Evolutionary conservation across 2,797 vertebrate species (phyloP), one percentile per base, ranked within the genome.

Genomic region (Gymnothorax javanicus): DNA sequence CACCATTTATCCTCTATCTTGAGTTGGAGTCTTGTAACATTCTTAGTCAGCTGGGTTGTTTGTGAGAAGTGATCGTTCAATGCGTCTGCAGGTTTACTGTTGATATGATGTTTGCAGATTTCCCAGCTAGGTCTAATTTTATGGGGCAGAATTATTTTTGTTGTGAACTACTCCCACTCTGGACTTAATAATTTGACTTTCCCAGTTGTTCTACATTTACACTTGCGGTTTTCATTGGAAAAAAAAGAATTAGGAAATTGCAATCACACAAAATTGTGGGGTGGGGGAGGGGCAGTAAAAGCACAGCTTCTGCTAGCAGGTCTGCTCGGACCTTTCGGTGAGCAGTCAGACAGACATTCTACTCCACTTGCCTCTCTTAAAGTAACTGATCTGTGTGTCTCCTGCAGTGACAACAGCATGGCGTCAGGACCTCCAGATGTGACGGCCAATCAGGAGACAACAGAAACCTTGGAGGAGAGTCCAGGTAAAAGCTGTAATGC

Each of bases 341-440:
- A 7, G 27, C n/a, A 20, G 20, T 17, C 7, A 84, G 56, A 83
- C 54, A 25, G 86, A 84, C 13, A 50, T 84, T 15, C 20, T 20
- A 6, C 20, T 75, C 82, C 25, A 6, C 64, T 83, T 17, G 20
- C 50, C 13, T 52, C 3, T 57, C 17, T 25, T 12, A 2, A 27
- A n/a, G 5, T 64, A 57, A 69, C 85, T 54, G 59, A 86, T 54
- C 86, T 58, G 8, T 91, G 86, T 90, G 0, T 1, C 56, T 90
- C 3, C 95, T 96, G 94, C 93, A 97, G 96, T 90, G 95, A 97
- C 89, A 93, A 90, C 25, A 91, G 94, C 91, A 97, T 97, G 96
- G 96, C 96, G 82, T 95, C 95, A 0, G 95, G 92, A 91, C 88
- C 94, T 88, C 89, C 95, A 87, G 96, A 96, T 8, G 91, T 92